Conservation (phyloP, 2,888 invertebrate species). For the Dicroscelio sp. region DNA sequence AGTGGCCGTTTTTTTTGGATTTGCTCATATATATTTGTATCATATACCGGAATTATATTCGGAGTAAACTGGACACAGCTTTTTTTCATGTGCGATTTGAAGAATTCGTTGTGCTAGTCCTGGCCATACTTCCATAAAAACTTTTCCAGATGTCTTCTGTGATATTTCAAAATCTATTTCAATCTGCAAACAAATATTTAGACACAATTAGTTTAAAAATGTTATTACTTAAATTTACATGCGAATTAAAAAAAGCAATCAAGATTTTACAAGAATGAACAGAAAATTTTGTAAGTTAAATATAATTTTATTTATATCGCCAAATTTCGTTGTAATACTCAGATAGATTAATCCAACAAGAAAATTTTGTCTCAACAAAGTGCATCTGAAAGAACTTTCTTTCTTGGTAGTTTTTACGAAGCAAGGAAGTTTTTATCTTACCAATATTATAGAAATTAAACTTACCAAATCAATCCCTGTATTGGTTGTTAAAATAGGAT, state of each 20-base stretch:
- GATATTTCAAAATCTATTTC: constrained; percentile 43
- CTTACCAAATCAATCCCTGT: constrained; percentile 34
- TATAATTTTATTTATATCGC: too few species aligned
- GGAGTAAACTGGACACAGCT: constrained; percentile 21
- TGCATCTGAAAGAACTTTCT: too few species aligned
- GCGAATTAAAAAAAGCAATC: not conserved
- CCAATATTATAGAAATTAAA: not conserved
- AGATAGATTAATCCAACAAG: too few species aligned
- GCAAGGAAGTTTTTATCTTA: too few species aligned
- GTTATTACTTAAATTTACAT: not conserved
- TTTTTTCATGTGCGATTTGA: not conserved
- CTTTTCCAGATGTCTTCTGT: not conserved
- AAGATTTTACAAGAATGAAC: too few species aligned
- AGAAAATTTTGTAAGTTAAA: too few species aligned
- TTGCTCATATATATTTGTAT: not conserved
- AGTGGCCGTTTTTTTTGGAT: too few species aligned
- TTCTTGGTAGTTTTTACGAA: not conserved
- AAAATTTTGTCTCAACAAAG: too few species aligned
- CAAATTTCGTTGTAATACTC: too few species aligned
- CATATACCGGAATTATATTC: not conserved
- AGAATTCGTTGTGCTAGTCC: constrained; percentile 7
- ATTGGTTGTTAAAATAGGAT: constrained; percentile 40
- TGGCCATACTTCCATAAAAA: constrained; percentile 22
- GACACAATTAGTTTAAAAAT: not conserved
- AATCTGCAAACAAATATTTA: constrained; percentile 21